phyloP scores from a whole-genome alignment of 2,797 vertebrate species.

The Poliocrania exsul region DNA sequence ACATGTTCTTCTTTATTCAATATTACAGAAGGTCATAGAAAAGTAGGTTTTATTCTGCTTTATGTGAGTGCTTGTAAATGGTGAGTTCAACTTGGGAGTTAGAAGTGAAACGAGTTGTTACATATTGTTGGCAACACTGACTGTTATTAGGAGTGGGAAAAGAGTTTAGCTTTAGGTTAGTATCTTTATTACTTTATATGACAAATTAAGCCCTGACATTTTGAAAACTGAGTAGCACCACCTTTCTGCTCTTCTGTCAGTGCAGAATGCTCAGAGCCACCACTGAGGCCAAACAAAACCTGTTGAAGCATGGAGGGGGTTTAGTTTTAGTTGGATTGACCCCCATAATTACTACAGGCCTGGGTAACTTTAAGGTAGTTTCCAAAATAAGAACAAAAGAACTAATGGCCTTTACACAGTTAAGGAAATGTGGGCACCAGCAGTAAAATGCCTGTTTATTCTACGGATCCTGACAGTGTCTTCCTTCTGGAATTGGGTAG shows the following conservation, averaged over 20 bases:
- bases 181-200: neutral
- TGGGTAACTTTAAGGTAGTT: neutral
- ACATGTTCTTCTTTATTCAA: neutral
- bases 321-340: too few species aligned
- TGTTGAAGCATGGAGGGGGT: neutral
- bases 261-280: neutral
- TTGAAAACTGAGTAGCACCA: neutral
- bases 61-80: neutral
- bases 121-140: too few species aligned
- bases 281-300: neutral
- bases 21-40: too few species aligned
- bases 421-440: neutral
- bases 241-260: neutral
- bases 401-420: too few species aligned
- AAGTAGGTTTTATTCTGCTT: neutral
- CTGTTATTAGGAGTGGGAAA: neutral
- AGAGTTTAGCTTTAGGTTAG: neutral
- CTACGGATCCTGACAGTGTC: neutral
- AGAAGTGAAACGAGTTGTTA: neutral
- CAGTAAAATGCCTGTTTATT: neutral
- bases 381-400: neutral
- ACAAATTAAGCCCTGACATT: neutral
- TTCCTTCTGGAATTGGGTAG: neutral
- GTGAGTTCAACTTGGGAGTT: neutral
- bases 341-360: neutral